Evolutionary conservation across 2,888 invertebrate genomes (phyloP).

Genomic region (Cephus rjabovi): DNA sequence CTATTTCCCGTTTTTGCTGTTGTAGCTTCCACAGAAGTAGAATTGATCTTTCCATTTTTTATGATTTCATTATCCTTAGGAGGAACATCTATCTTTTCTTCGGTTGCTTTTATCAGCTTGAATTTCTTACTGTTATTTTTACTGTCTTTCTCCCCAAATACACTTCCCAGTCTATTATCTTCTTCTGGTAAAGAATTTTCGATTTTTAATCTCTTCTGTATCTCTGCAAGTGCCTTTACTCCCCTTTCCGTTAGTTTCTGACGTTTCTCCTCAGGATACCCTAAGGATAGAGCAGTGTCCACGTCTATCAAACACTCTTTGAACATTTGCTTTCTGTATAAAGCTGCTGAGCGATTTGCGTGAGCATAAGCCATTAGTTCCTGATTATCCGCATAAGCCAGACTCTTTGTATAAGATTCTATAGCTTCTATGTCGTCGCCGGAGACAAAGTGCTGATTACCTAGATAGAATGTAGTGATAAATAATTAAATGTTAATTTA

Average conservation of each 20-base stretch:
- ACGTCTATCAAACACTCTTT: slow-evolving; percentile 61
- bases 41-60: neutral
- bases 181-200: neutral
- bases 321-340: slow-evolving; percentile 56
- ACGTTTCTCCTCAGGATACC: slow-evolving; percentile 59
- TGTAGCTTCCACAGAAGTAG: slow-evolving; percentile 22
- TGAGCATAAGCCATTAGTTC: slow-evolving; percentile 58
- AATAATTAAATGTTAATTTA: neutral
- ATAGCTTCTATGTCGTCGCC: slow-evolving; percentile 61
- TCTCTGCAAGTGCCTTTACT: slow-evolving; percentile 50
- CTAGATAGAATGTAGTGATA: slow-evolving; percentile 29
- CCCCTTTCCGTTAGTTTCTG: slow-evolving; percentile 55
- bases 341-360: slow-evolving; percentile 63
- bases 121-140: slow-evolving; percentile 23
- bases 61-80: neutral
- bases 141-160: neutral
- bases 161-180: neutral
- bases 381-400: slow-evolving; percentile 55
- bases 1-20: neutral
- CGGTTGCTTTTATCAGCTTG: slow-evolving; percentile 21
- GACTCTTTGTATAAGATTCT: slow-evolving; percentile 58
- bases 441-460: slow-evolving; percentile 59
- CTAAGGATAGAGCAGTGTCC: slow-evolving; percentile 52
- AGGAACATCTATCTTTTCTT: slow-evolving; percentile 14
- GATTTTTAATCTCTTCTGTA: slow-evolving; percentile 29